phyloP scores from a whole-genome alignment of 2,797 vertebrate species.

The Gallinago stenura region DNA sequence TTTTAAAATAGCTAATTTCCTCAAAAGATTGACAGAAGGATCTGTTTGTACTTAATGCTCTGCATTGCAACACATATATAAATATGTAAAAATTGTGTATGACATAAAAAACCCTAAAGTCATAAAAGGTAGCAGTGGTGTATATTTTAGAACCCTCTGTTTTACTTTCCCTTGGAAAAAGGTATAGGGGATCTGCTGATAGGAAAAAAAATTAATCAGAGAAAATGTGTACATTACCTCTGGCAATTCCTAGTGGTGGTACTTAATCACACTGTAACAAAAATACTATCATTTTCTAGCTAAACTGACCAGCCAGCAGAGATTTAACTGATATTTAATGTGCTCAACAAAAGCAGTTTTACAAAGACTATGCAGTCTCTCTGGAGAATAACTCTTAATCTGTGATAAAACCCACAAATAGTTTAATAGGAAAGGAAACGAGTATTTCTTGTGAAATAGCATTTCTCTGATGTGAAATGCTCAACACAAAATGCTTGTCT shows the following conservation, averaged over 20 bases:
- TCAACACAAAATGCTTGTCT: not conserved
- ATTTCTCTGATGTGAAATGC: not conserved
- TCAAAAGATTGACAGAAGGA: not conserved
- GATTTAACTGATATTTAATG: not conserved
- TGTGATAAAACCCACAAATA: not conserved
- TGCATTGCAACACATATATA: not conserved
- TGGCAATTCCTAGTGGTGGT: not conserved
- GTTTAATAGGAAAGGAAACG: not conserved
- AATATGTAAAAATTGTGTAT: too few relatives aligned
- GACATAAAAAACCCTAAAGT: not conserved
- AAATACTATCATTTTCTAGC: not conserved
- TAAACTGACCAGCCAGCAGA: not conserved
- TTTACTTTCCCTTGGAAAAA: not conserved
- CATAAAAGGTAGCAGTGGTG: not conserved
- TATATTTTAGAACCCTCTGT: not conserved
- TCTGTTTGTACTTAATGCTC: not conserved
- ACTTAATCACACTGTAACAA: not conserved
- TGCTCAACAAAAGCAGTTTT: not conserved
- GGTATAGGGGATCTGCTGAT: not conserved
- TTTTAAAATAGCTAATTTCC: not conserved
- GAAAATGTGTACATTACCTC: not conserved
- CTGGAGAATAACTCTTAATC: not conserved
- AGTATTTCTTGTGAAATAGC: not conserved
- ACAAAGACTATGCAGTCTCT: not conserved
- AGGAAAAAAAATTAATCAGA: not conserved